Evolutionary conservation across 2,888 invertebrate species (phyloP).

Genomic region (Harpalus rufipes): DNA sequence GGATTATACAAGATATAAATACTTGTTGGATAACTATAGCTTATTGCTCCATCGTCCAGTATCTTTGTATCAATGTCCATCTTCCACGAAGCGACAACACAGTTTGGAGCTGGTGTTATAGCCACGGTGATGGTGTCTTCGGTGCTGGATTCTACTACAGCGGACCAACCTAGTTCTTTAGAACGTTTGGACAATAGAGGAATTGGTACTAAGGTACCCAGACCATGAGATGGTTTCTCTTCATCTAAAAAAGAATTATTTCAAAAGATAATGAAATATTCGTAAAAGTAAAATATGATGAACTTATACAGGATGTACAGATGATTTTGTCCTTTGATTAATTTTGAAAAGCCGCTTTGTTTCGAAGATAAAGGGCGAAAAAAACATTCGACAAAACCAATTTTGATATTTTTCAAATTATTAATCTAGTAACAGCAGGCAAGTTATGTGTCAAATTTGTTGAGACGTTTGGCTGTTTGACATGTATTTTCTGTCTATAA

Average conservation of each 20-base stretch:
- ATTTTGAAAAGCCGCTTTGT: too few relatives aligned
- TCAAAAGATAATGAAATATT: too few relatives aligned
- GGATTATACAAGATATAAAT: slow-evolving; percentile 94
- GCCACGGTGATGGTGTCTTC: slow-evolving; percentile 82
- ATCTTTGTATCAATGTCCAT: slow-evolving; percentile 90
- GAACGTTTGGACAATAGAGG: slow-evolving; percentile 84
- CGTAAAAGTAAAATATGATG: too few relatives aligned
- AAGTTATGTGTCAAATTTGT: too few relatives aligned
- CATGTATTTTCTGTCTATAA: too few relatives aligned
- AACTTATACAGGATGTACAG: too few relatives aligned
- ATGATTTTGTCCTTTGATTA: too few relatives aligned
- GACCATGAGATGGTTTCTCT: slow-evolving; percentile 88
- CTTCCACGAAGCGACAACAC: slow-evolving; percentile 90
- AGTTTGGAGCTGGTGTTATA: slow-evolving; percentile 85
- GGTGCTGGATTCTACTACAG: slow-evolving; percentile 83
- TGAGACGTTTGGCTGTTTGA: too few relatives aligned
- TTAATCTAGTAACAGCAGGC: too few relatives aligned
- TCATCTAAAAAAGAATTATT: slow-evolving; percentile 79
- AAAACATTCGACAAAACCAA: too few relatives aligned
- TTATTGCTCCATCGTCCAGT: slow-evolving; percentile 84
- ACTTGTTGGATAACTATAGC: slow-evolving; percentile 87
- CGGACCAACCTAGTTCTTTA: slow-evolving; percentile 85
- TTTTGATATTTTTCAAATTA: too few relatives aligned
- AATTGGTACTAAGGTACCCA: slow-evolving; percentile 87
- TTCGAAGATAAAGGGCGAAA: too few relatives aligned